Percentiles rank a stretch among this genome's conserved stretches.
phyloP scores from a whole-genome alignment of 2,797 vertebrate genomes.

The Meda fulgida region DNA sequence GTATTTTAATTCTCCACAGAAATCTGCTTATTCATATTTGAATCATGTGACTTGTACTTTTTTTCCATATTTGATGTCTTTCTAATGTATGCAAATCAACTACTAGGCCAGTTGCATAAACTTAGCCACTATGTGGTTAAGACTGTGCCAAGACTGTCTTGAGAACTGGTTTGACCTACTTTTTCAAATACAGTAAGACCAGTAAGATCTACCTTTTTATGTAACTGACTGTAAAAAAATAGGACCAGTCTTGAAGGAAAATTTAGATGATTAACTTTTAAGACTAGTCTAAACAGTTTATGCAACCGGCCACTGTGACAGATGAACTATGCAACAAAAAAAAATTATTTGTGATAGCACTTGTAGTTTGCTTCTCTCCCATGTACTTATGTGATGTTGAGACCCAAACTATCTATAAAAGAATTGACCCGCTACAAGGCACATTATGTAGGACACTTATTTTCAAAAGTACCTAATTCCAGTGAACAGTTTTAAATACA shows the following conservation, averaged over 20 bases:
- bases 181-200: neutral
- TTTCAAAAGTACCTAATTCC: constrained; percentile 1
- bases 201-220: neutral
- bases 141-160: neutral
- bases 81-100: constrained; percentile 2
- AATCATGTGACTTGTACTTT: constrained; percentile 14
- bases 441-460: constrained; percentile 18
- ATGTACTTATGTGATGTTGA: constrained; percentile 30
- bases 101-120: constrained; percentile 2
- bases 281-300: neutral
- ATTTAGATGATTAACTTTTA: neutral
- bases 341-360: neutral
- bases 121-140: neutral
- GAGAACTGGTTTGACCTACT: neutral
- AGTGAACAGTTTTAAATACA: neutral
- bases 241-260: neutral
- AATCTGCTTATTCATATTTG: constrained; percentile 18
- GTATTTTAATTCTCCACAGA: neutral
- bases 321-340: neutral
- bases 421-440: neutral
- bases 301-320: neutral
- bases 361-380: constrained; percentile 18
- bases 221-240: neutral
- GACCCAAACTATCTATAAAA: constrained; percentile 2
- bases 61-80: constrained; percentile 19